Percentiles rank a stretch among this genome's conserved stretches.
These are phyloP conservation scores for Triplophysa siluroides DNA, from an alignment of 2,113 vertebrate genomes.

Conservation along the genomic window DNA sequence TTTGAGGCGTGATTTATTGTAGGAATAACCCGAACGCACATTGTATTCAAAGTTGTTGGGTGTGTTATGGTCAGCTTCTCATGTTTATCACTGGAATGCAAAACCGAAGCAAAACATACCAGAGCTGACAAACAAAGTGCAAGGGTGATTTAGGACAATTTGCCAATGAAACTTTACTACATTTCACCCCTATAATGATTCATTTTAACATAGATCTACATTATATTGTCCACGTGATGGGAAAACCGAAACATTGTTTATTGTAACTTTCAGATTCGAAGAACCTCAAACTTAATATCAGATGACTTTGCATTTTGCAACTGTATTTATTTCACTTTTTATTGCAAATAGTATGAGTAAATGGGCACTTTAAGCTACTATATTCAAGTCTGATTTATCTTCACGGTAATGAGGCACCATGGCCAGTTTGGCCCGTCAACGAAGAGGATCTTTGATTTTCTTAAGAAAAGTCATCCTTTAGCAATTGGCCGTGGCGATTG, in stretches of 20 bases:
- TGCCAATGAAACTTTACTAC: too few species aligned
- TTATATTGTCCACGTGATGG: too few species aligned
- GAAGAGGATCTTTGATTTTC: background rate
- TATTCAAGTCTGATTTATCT: background rate
- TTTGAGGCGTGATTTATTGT: background rate
- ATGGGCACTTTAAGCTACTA: background rate
- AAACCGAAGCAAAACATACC: background rate
- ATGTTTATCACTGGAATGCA: background rate
- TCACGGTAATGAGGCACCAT: background rate
- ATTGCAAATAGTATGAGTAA: too few species aligned
- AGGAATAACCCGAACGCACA: too few species aligned
- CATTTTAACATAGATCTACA: too few species aligned
- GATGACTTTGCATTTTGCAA: background rate
- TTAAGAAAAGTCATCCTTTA: constrained; percentile 22
- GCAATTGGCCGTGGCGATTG: constrained; percentile 33
- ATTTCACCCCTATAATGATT: too few species aligned
- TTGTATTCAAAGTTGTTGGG: background rate
- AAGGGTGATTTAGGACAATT: background rate
- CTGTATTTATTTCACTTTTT: background rate
- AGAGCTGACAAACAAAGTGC: background rate
- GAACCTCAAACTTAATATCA: too few species aligned
- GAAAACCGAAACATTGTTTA: too few species aligned
- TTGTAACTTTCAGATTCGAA: too few species aligned
- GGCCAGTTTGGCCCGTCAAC: background rate
- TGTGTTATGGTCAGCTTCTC: background rate